These are phyloP conservation scores for Aegithalos caudatus DNA, from an alignment of 2,113 vertebrate genomes.

Conservation along the genomic window DNA sequence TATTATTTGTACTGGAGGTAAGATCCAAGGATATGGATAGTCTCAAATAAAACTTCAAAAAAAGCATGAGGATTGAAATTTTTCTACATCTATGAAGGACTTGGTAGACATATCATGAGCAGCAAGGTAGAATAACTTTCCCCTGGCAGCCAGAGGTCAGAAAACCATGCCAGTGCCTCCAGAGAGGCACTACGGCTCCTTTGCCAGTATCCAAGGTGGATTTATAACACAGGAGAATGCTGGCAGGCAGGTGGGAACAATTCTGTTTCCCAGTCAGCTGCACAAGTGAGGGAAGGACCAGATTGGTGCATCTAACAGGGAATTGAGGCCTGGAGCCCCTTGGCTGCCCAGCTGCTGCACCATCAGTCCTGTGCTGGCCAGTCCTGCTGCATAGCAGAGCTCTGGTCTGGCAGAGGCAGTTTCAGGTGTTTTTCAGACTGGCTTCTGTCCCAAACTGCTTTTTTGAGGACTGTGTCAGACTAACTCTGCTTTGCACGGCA, in stretches of 20 bases:
- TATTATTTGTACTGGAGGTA: not conserved
- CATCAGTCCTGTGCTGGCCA: accelerated
- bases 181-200: not conserved
- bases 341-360: not conserved
- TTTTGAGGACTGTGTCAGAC: not conserved
- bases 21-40: not conserved
- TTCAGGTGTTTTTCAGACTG: not conserved
- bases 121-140: not conserved
- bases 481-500: not conserved
- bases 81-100: not conserved
- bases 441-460: not conserved
- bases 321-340: not conserved
- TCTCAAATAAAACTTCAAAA: not conserved
- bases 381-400: not conserved
- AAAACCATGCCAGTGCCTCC: not conserved
- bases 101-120: not conserved
- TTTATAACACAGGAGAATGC: not conserved
- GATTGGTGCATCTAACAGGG: not conserved
- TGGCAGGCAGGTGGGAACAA: not conserved
- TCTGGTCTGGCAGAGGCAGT: not conserved
- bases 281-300: accelerated
- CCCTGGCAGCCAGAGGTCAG: not conserved
- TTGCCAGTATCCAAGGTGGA: accelerated
- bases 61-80: not conserved
- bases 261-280: not conserved